A percentile compares a stretch with the other conserved stretches of the same genome.
Conservation (phyloP, 2,888 invertebrate genomes). For the Aricia artaxerxes region DNA sequence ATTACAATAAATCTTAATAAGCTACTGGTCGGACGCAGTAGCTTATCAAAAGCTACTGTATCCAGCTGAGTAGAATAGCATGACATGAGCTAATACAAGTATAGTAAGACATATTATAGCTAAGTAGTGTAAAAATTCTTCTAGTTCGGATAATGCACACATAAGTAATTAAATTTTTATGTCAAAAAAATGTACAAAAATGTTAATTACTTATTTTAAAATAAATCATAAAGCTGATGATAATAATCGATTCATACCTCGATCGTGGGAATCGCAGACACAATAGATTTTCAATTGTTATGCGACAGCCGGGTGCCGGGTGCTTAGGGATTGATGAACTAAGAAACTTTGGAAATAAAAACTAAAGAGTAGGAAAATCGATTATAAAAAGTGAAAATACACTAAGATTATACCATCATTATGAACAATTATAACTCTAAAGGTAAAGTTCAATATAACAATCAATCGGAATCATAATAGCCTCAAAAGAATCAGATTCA, state of each 20-base stretch:
- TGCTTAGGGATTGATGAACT: no score
- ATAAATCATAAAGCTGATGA: not conserved
- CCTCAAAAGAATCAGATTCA: constrained; percentile 35
- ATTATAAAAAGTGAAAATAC: not conserved
- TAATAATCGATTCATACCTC: not conserved
- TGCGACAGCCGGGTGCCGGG: no score
- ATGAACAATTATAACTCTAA: constrained; percentile 34
- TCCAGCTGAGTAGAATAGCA: not conserved
- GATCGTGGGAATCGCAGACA: no score
- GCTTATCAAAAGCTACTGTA: constrained; percentile 1
- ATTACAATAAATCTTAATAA: constrained; percentile 22
- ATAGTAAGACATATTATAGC: not conserved
- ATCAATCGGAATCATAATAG: constrained; percentile 24
- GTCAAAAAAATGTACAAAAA: no score
- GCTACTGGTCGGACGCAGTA: not conserved
- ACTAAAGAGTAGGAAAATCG: not conserved
- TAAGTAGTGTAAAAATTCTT: no score
- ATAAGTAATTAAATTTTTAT: no score
- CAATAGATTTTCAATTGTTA: no score
- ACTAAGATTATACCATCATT: not conserved
- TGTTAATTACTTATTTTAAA: no score
- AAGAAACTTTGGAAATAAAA: not conserved
- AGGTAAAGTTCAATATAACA: constrained; percentile 48
- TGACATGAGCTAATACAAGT: not conserved
- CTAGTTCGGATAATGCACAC: no score